Base-by-base conservation (phyloP, 1,140 invertebrate species). In the Stratiolaelaps scimitus region DNA sequence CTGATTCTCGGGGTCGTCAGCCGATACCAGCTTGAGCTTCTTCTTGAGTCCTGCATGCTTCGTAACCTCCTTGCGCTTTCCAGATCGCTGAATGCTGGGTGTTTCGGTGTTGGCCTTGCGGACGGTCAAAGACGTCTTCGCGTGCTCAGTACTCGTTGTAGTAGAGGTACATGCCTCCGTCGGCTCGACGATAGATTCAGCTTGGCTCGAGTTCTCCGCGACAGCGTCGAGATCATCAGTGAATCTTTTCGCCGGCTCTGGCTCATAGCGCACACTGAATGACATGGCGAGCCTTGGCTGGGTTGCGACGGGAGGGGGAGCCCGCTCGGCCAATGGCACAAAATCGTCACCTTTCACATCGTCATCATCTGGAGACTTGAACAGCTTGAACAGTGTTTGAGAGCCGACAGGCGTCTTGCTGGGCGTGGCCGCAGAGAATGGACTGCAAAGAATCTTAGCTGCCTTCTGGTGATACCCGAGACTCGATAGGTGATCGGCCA, bases 1-100 rank as follows among this genome's bases (percentile, higher is more conserved):
- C 47, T 60, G 53, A 23, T 60, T 60, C 26, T 60, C 53, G 4
- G 13, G 53, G 26, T 60, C 53, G 53, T 29, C 15, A 60, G 53
- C 53, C 26, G 26, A 29, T 1, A 26, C 53, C 26, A 60, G 23
- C 10, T 60, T 60, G 1, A 60, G 53, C 6, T 34, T 26, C 34
- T 60, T 60, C 23, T 60, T 60, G 15, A 34, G 23, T 23, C n/a
- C 23, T 26, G 26, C 34, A 17, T 26, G 13, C 34, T 17, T 10
- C 10, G 53, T 15, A 10, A 20, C 23, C 15, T 60, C 20, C 26
- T 26, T 60, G 1, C 53, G 53, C 10, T 60, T 60, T 10, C 13
- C 23, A 15, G 34, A 34, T 29, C 13, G 26, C 34, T 60, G n/a
- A 29, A 60, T 17, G 26, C 17, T 23, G 26, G 53, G 53, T 60